Evolutionary conservation across 2,113 vertebrate species (phyloP), one percentile per base, ranked within the genome.

Genomic region (Sinocyclocheilus anophthalmus): DNA sequence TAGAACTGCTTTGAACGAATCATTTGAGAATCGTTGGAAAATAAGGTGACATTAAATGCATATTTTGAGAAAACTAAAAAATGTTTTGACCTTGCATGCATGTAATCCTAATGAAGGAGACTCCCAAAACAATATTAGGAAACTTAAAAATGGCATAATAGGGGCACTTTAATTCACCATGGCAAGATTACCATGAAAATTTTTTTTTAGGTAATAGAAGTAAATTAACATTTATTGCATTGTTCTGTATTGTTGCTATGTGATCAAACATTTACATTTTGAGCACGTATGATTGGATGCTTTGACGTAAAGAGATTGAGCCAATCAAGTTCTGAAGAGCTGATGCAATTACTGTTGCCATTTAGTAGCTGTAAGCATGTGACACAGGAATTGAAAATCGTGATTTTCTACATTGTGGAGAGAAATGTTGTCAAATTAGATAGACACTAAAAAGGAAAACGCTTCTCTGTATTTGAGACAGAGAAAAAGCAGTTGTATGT

Each of bases 291-390:
- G 33, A 20, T 72, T 11, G 18, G 33, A 70, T 39, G 69, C 9
- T 39, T 70, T 70, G 39, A 45, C 11, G 11, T 13, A 73, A 48
- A 48, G 22, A 48, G 42, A 45, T 24, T n/a, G 42, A 48, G 42
- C 42, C 72, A 75, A 75, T 75, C 72, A 75, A 75, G 72, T 24
- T 75, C 72, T 75, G 72, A 72, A 72, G 33, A 24, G 72, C 42
- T 75, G 20, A 13, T 6, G 72, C 22, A 24, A 75, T 75, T 75
- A 75, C 42, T 14, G 22, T 26, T 48, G 72, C 39, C n/a, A 8
- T 75, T 48, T 75, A 48, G 72, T 48, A 48, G 72, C n/a, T 75
- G 39, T 48, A 45, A 48, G 42, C 42, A 22, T 75, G 39, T 13
- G 70, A n/a, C 5, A 22, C 6, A 0, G 5, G 39, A 48, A n/a